phyloP scores from a whole-genome alignment of 2,113 vertebrate species.

The Sphaerodactylus townsendi region DNA sequence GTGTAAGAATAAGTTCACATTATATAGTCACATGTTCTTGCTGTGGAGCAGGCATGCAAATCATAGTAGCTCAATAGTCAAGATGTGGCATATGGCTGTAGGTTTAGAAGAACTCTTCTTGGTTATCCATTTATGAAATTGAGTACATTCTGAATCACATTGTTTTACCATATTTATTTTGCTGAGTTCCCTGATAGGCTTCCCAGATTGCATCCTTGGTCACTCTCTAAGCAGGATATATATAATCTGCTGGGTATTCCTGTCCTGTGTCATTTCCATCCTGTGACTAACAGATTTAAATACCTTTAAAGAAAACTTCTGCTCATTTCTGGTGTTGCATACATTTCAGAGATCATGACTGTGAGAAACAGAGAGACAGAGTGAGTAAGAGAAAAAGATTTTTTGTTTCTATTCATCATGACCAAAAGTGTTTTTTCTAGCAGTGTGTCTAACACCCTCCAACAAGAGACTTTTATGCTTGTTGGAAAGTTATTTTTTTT shows the following conservation, averaged over 20 bases:
- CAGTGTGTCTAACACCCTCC: no score
- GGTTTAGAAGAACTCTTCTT: neutral
- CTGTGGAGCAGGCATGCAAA: neutral
- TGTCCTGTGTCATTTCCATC: neutral
- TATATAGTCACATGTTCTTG: neutral
- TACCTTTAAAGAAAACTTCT: neutral
- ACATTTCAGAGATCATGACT: neutral
- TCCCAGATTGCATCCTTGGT: neutral
- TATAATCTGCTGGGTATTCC: neutral
- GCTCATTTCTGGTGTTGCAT: neutral
- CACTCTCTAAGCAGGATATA: neutral
- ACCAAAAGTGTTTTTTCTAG: no score
- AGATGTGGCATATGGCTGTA: slow-evolving; percentile 1
- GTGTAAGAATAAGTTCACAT: neutral
- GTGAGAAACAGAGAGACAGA: neutral
- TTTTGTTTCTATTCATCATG: no score
- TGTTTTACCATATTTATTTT: neutral
- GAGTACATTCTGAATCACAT: neutral
- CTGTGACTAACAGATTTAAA: neutral
- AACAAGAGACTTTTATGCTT: no score
- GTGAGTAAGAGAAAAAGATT: no score
- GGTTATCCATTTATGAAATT: neutral
- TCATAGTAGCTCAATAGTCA: slow-evolving; percentile 3
- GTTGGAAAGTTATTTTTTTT: no score
- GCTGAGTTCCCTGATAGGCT: neutral